Percentiles rank a stretch among this genome's conserved stretches.
Evolutionary conservation across 2,113 vertebrate species (phyloP).

Genomic region (Apeltes quadracus): DNA sequence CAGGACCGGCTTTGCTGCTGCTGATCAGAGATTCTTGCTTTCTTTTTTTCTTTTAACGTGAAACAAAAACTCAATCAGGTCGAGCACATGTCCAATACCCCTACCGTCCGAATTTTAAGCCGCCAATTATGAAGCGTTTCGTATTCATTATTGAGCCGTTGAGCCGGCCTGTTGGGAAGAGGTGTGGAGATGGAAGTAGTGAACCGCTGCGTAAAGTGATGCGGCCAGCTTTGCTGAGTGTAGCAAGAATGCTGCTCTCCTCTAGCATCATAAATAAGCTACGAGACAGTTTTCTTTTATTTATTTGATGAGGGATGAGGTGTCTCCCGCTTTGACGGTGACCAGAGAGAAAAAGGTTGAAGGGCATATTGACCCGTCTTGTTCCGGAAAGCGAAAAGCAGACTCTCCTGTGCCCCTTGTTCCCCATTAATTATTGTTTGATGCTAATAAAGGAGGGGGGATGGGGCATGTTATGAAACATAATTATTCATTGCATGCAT

Average conservation of each 20-base stretch:
- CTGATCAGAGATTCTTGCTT: conserved; percentile 64
- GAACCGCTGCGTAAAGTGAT: conserved; percentile 70
- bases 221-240: conserved; percentile 68
- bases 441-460: conserved; percentile 69
- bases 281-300: conserved; percentile 46
- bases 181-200: conserved; percentile 55
- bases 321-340: conserved; percentile 50
- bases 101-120: conserved; percentile 50
- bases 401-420: conserved; percentile 64
- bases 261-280: conserved; percentile 72
- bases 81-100: conserved; percentile 46
- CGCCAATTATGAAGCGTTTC: conserved; percentile 71
- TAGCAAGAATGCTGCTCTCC: conserved; percentile 59
- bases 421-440: conserved; percentile 77
- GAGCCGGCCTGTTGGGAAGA: conserved; percentile 52
- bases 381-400: conserved; percentile 68
- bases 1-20: conserved; percentile 71
- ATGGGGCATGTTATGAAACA: conserved; percentile 69
- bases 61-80: conserved; percentile 73
- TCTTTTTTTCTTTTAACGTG: conserved; percentile 38
- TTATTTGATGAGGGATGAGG: conserved; percentile 63
- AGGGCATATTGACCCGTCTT: conserved; percentile 73
- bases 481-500: conserved; percentile 75
- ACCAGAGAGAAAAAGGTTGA: conserved; percentile 64
- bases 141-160: conserved; percentile 78